Evolutionary conservation across 2,888 invertebrate genomes (phyloP).

Genomic region (Mythimna vitellina): DNA sequence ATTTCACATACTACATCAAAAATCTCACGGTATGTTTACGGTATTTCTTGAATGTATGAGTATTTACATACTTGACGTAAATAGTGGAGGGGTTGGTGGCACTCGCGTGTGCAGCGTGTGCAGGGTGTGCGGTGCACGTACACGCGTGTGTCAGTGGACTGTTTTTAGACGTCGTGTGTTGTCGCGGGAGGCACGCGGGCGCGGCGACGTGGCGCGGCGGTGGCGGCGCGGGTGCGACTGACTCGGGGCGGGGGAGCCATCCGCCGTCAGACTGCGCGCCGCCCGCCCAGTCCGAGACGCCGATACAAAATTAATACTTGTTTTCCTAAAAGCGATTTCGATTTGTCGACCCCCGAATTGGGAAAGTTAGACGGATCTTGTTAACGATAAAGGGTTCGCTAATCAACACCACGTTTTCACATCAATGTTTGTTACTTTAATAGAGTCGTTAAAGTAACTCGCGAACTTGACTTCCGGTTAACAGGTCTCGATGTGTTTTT

Average conservation of each 20-base stretch:
- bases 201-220: slow-evolving; percentile 78
- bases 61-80: slow-evolving; percentile 66
- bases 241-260: slow-evolving; percentile 78
- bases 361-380: slow-evolving; percentile 88
- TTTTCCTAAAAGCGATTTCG: slow-evolving; percentile 90
- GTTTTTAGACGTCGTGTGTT: slow-evolving; percentile 70
- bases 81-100: slow-evolving; percentile 52
- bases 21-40: slow-evolving; percentile 75
- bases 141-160: slow-evolving; percentile 60
- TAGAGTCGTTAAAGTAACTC: slow-evolving; percentile 66
- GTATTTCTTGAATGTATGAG: slow-evolving; percentile 64
- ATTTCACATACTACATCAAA: slow-evolving; percentile 70
- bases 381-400: slow-evolving; percentile 88
- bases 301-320: slow-evolving; percentile 91
- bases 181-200: slow-evolving; percentile 67
- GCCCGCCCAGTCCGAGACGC: slow-evolving; percentile 78
- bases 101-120: slow-evolving; percentile 48
- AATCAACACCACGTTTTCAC: slow-evolving; percentile 79
- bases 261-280: slow-evolving; percentile 81
- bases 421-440: slow-evolving; percentile 70
- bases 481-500: slow-evolving; percentile 43
- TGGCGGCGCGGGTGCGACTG: slow-evolving; percentile 82
- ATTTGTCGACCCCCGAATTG: slow-evolving; percentile 89
- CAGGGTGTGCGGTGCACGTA: slow-evolving; percentile 53
- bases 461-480: slow-evolving; percentile 49